A percentile compares a stretch with the other conserved stretches of the same genome.
Evolutionary conservation across 1,140 invertebrate species (phyloP).

Genomic region (Scaptomyza hsui): DNA sequence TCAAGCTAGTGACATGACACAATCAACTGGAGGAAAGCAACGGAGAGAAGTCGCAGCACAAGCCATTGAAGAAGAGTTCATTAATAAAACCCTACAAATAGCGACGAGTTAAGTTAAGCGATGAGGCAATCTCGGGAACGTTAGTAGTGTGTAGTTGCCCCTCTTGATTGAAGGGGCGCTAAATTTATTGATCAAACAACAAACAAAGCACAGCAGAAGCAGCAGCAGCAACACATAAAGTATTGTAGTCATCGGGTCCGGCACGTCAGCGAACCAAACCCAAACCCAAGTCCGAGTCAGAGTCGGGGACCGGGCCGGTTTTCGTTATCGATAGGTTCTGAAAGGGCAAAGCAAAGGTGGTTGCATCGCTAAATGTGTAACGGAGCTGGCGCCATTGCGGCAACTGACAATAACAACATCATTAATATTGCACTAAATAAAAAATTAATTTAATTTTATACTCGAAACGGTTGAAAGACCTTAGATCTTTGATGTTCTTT

Average conservation of each 20-base stretch:
- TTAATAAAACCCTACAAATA: constrained; percentile 56
- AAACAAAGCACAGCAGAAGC: constrained; percentile 69
- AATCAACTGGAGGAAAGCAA: constrained; percentile 58
- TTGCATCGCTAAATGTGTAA: background rate
- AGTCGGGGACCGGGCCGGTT: background rate
- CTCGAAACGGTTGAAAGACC: too few species aligned
- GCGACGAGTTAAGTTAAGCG: constrained; percentile 18
- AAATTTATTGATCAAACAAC: constrained; percentile 81
- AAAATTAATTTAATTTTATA: too few species aligned
- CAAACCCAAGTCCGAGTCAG: background rate
- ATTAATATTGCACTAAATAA: background rate
- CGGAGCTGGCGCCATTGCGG: background rate
- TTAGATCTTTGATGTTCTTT: too few species aligned
- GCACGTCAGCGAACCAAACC: background rate
- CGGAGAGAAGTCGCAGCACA: constrained; percentile 7
- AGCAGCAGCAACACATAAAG: constrained; percentile 23
- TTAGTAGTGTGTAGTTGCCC: constrained; percentile 2
- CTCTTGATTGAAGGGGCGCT: constrained; percentile 12
- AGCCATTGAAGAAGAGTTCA: constrained; percentile 69
- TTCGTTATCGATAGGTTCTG: constrained; percentile 10
- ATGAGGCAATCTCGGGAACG: constrained; percentile 54
- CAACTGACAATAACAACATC: background rate
- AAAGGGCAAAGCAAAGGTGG: constrained; percentile 49
- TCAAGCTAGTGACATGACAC: constrained; percentile 53
- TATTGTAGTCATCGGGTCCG: constrained; percentile 18